phyloP scores from a whole-genome alignment of 1,140 invertebrate species.

The Brachionus sp. region DNA sequence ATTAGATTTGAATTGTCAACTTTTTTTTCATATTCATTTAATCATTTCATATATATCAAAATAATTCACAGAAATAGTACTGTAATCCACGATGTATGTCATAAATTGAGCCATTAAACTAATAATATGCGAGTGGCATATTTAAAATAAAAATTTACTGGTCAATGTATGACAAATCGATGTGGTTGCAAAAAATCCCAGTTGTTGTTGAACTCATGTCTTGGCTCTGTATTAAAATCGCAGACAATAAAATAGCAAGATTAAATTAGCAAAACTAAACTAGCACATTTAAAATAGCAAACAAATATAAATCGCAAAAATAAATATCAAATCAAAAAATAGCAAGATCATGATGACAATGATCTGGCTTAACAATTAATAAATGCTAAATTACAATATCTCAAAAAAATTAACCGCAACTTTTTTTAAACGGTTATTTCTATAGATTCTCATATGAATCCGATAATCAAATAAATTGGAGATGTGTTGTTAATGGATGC shows the following conservation, averaged over 20 bases:
- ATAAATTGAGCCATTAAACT: too few relatives aligned
- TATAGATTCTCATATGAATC: not conserved
- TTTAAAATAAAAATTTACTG: too few relatives aligned
- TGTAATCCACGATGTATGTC: too few relatives aligned
- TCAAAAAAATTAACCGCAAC: not conserved
- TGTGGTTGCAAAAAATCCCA: too few relatives aligned
- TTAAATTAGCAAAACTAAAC: slow-evolving; percentile 5
- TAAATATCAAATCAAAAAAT: not conserved
- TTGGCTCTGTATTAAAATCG: too few relatives aligned
- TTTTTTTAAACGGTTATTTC: not conserved
- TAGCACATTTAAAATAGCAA: not conserved
- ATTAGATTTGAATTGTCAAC: too few relatives aligned
- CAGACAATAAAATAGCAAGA: not conserved
- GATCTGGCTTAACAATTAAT: not conserved
- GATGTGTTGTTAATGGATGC: not conserved
- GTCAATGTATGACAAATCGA: too few relatives aligned
- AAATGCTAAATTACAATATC: not conserved
- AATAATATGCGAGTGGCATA: too few relatives aligned
- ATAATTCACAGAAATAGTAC: too few relatives aligned
- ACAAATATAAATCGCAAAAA: not conserved
- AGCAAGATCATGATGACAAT: not conserved
- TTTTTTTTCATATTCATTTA: too few relatives aligned
- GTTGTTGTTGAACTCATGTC: too few relatives aligned
- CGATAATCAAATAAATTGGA: not conserved
- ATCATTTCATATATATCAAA: too few relatives aligned